phyloP scores from a whole-genome alignment of 2,888 invertebrate species.

The Geotrupes spiniger region DNA sequence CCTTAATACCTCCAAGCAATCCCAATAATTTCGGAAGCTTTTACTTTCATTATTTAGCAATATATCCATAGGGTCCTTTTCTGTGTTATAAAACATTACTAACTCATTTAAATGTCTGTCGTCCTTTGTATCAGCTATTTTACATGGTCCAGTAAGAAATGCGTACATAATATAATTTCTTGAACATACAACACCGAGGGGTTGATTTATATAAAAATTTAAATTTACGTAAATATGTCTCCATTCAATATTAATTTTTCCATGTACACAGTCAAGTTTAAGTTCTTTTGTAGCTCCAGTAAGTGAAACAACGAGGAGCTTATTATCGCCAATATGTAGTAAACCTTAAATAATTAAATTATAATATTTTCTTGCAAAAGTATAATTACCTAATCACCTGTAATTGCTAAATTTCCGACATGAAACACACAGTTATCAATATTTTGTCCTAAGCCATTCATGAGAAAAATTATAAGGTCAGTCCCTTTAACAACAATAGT shows the following conservation, averaged over 20 bases:
- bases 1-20: slow-evolving; percentile 45
- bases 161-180: slow-evolving; percentile 38
- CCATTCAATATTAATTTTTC: slow-evolving; percentile 37
- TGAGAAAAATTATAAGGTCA: slow-evolving; percentile 36
- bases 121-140: slow-evolving; percentile 31
- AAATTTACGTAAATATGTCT: slow-evolving; percentile 36
- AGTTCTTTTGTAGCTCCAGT: slow-evolving; percentile 40
- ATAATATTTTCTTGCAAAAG: neutral
- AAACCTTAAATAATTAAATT: slow-evolving; percentile 34
- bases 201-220: slow-evolving; percentile 35
- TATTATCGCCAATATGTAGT: slow-evolving; percentile 34
- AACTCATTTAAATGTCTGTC: slow-evolving; percentile 33
- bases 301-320: slow-evolving; percentile 36
- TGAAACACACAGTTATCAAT: slow-evolving; percentile 34
- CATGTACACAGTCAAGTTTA: slow-evolving; percentile 30
- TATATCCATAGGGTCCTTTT: slow-evolving; percentile 36
- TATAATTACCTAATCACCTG: slow-evolving; percentile 32
- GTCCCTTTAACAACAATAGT: slow-evolving; percentile 37
- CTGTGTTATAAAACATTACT: slow-evolving; percentile 35
- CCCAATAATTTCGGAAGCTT: slow-evolving; percentile 40
- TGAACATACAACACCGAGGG: slow-evolving; percentile 40
- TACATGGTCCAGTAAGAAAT: slow-evolving; percentile 36
- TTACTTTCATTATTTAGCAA: slow-evolving; percentile 37
- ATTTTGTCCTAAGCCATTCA: slow-evolving; percentile 35
- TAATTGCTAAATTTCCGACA: slow-evolving; percentile 38